Base-by-base conservation (phyloP, 2,113 vertebrate species). In the Tachysurus fulvidraco region DNA sequence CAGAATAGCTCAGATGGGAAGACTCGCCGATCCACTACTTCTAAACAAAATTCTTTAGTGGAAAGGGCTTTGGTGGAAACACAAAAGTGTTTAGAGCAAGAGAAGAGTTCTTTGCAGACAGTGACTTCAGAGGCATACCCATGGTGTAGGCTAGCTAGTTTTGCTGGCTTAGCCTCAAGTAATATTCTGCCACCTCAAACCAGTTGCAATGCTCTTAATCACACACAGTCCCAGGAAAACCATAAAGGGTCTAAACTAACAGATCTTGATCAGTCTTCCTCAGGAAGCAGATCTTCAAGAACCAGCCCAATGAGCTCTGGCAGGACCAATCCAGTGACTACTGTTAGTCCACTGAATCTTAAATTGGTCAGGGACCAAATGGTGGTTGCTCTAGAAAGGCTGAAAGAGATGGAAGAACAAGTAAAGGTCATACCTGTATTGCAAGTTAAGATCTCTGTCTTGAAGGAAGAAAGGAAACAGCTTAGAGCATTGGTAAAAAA, bases 281-380 rank as follows among this genome's bases (percentile, higher is more conserved):
- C 96, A 2, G 84, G 96, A 88, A 96, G 96, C n/a, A 95, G 94
- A 21, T 97, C 96, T 65, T 94, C 98, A 80, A 96, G 93, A 89
- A 94, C 96, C 73, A 98, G 97, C 87, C 97, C 97, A 0, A 93
- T 97, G 92, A 97, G 95, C 93, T 98, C 97, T 0, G 98, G 98
- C 46, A 93, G 96, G 92, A 95, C 93, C 73, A 97, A 97, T 0
- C 97, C 97, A 0, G 96, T 97, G 80, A 94, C 96, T 14, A 94
- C 95, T 0, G 95, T 97, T 59, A 98, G 97, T 86, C 94, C 97
- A 0, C 89, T 96, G 90, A 97, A 99, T 73, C 94, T 99, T 91
- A 97, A 98, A 80, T 95, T 97, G 86, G 98, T 99, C 91, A 96
- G 98, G 0, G 97, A 99, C 83, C 98, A 99, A 92, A 99, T 99